These are phyloP conservation scores for Eulemur albifrons DNA, from an alignment of 2,797 vertebrate genomes.

Conservation along the genomic window DNA sequence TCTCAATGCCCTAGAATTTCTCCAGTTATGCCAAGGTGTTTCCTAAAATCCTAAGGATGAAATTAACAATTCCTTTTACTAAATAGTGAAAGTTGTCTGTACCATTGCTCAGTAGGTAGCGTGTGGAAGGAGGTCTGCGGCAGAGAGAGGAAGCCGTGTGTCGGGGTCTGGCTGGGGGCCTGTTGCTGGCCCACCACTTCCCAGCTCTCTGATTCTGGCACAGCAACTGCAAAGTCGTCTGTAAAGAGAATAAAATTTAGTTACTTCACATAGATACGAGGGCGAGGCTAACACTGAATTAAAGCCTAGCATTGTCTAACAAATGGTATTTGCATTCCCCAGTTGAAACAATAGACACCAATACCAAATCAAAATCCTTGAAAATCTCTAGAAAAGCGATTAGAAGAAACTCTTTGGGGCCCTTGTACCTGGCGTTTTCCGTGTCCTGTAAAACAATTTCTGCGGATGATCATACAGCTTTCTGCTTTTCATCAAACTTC, in stretches of 20 bases:
- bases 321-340: not conserved
- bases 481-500: not conserved
- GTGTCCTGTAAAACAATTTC: not conserved
- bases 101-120: fast-evolving
- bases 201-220: not conserved
- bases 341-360: not conserved
- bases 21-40: not conserved
- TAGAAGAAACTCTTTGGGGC: fast-evolving
- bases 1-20: not conserved
- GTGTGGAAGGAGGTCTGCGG: fast-evolving
- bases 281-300: not conserved
- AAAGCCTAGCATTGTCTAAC: not conserved
- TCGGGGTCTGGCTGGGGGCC: not conserved
- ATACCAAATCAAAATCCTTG: not conserved
- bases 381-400: not conserved
- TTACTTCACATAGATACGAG: not conserved
- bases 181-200: fast-evolving
- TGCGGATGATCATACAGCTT: not conserved
- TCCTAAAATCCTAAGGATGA: not conserved
- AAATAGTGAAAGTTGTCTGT: not conserved
- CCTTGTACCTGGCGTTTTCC: not conserved
- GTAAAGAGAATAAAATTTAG: not conserved
- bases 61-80: not conserved
- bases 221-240: not conserved
- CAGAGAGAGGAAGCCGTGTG: fast-evolving